Percentiles rank a stretch among this genome's conserved stretches.
phyloP scores from a whole-genome alignment of 2,888 invertebrate genomes.

The Odontothrips loti region DNA sequence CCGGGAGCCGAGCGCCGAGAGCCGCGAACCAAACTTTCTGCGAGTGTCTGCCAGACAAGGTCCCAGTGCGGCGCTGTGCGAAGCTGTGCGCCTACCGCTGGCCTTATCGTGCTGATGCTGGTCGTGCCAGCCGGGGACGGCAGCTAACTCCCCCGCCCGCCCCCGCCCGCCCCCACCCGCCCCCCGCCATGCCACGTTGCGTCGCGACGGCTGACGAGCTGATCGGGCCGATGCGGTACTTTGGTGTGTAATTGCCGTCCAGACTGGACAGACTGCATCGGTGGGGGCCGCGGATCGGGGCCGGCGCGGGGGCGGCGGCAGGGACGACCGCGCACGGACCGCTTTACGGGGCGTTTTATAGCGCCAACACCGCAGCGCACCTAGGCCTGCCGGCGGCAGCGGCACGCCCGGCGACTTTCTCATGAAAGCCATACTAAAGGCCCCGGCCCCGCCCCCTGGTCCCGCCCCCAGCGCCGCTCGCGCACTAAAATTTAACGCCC shows the following conservation, averaged over 20 bases:
- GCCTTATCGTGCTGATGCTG: too few relatives aligned
- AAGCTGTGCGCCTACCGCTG: not conserved
- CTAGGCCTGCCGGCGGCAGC: too few relatives aligned
- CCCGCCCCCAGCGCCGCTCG: too few relatives aligned
- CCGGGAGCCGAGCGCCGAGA: not conserved
- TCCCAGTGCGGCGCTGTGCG: not conserved
- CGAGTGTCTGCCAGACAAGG: not conserved
- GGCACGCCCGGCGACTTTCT: too few relatives aligned
- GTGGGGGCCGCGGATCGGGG: not conserved
- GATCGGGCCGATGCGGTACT: not conserved
- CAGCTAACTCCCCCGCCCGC: too few relatives aligned
- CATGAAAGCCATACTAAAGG: too few relatives aligned
- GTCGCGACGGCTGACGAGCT: conserved; percentile 15
- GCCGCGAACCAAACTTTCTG: not conserved
- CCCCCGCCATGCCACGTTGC: not conserved
- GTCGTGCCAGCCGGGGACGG: too few relatives aligned
- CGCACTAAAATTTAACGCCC: too few relatives aligned
- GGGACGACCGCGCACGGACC: not conserved
- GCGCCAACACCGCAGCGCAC: too few relatives aligned
- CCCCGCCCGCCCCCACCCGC: too few relatives aligned
- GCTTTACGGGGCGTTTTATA: too few relatives aligned
- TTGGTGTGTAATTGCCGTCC: not conserved
- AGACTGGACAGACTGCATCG: not conserved
- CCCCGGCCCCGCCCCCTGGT: too few relatives aligned
- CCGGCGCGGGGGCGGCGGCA: not conserved